phyloP scores from a whole-genome alignment of 1,140 invertebrate genomes.

The Steinernema khuongi region DNA sequence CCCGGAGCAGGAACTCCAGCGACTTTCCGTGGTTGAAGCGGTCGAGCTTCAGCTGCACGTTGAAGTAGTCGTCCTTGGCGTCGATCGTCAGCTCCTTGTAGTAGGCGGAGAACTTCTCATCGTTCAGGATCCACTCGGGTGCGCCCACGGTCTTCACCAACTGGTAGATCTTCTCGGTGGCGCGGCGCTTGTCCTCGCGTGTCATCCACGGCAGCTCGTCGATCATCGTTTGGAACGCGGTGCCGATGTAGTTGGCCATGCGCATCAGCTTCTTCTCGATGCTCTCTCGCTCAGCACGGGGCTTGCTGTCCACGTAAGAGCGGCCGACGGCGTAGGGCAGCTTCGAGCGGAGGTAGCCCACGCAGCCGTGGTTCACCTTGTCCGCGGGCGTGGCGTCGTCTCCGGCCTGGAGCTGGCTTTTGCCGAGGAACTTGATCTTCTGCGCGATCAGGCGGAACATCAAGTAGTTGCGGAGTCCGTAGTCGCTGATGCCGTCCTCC shows the following conservation, averaged over 20 bases:
- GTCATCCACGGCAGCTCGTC: constrained; percentile 11
- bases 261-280: constrained; percentile 13
- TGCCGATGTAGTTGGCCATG: constrained; percentile 7
- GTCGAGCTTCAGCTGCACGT: background rate
- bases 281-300: background rate
- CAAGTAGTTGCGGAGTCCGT: background rate
- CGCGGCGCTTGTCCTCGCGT: background rate
- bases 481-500: background rate
- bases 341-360: background rate
- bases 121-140: constrained; percentile 2
- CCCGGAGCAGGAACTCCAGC: background rate
- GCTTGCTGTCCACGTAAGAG: background rate
- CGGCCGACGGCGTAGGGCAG: background rate
- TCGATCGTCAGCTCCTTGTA: background rate
- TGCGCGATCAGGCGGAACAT: constrained; percentile 9
- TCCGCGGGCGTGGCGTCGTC: background rate
- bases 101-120: background rate
- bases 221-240: constrained; percentile 5
- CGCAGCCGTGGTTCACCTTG: background rate
- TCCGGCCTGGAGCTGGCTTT: background rate
- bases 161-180: constrained; percentile 7
- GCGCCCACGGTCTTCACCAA: background rate
- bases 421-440: background rate
- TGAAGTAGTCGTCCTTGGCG: background rate
- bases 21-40: background rate